Evolutionary conservation across 2,797 vertebrate genomes (phyloP).

Genomic region (Tokudaia muenninki): DNA sequence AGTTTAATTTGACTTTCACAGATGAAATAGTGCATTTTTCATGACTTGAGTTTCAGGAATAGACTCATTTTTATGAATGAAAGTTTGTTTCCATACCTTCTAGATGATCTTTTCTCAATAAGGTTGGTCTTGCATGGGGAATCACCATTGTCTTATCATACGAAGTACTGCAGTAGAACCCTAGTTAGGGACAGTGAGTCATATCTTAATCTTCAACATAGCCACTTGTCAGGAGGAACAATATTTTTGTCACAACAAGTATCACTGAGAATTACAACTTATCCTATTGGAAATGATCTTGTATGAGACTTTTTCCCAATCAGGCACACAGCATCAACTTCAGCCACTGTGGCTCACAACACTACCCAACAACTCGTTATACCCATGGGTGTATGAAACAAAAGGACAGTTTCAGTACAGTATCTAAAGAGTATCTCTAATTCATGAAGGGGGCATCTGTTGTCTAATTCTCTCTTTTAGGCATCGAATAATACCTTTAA

Average conservation of each 20-base stretch:
- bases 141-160: not conserved
- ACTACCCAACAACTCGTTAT: conserved; percentile 14
- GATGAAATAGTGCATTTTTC: conserved; percentile 53
- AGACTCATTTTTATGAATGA: conserved; percentile 54
- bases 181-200: not conserved
- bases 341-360: not conserved
- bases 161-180: not conserved
- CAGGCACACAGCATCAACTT: not conserved
- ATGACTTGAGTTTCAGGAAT: conserved; percentile 31
- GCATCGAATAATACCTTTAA: not conserved
- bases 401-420: conserved; percentile 3
- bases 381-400: not conserved
- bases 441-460: not conserved
- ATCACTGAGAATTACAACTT: not conserved
- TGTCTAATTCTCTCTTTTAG: conserved; percentile 13
- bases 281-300: conserved; percentile 34
- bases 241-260: conserved; percentile 7
- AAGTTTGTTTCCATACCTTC: conserved; percentile 31
- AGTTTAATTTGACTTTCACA: conserved; percentile 67
- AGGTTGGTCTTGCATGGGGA: not conserved
- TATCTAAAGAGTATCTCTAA: conserved; percentile 1
- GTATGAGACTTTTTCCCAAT: not conserved
- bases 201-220: conserved; percentile 32
- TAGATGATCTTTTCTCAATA: conserved; percentile 31
- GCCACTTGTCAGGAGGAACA: not conserved